Evolutionary conservation across 2,888 invertebrate species (phyloP).

Genomic region (Eudasyphora cyanicolor): DNA sequence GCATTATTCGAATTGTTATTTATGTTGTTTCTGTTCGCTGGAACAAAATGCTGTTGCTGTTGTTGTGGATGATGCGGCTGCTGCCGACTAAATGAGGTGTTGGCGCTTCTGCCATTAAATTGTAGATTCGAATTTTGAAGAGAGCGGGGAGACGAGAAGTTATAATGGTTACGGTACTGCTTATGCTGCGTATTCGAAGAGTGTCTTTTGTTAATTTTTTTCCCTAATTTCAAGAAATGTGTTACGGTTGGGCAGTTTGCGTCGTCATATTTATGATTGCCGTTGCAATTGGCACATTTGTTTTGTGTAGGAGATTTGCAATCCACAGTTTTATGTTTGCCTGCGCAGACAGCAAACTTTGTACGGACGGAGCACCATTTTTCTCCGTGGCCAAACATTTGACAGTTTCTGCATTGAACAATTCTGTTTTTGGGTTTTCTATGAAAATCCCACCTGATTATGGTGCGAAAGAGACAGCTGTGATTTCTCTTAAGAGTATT

Average conservation of each 20-base stretch:
- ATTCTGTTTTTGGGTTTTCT: slow-evolving; percentile 54
- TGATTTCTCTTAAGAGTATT: slow-evolving; percentile 36
- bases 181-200: background rate
- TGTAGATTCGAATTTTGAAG: background rate
- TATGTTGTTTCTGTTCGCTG: background rate
- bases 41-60: background rate
- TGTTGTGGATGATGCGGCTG: background rate
- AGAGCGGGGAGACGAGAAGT: background rate
- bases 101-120: background rate
- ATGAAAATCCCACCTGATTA: slow-evolving; percentile 53
- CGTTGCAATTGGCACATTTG: slow-evolving; percentile 60
- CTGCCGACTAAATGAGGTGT: no score
- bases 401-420: slow-evolving; percentile 59
- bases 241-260: slow-evolving; percentile 32
- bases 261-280: slow-evolving; percentile 53
- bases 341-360: slow-evolving; percentile 50
- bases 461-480: slow-evolving; percentile 53
- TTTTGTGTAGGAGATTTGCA: slow-evolving; percentile 24
- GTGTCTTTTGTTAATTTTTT: background rate
- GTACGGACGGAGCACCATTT: slow-evolving; percentile 46
- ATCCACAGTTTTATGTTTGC: slow-evolving; percentile 55
- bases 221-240: slow-evolving; percentile 43
- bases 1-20: background rate
- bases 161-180: background rate
- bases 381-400: slow-evolving; percentile 62